Conservation (phyloP, 2,797 vertebrate species). For the Molossus alvarezi region DNA sequence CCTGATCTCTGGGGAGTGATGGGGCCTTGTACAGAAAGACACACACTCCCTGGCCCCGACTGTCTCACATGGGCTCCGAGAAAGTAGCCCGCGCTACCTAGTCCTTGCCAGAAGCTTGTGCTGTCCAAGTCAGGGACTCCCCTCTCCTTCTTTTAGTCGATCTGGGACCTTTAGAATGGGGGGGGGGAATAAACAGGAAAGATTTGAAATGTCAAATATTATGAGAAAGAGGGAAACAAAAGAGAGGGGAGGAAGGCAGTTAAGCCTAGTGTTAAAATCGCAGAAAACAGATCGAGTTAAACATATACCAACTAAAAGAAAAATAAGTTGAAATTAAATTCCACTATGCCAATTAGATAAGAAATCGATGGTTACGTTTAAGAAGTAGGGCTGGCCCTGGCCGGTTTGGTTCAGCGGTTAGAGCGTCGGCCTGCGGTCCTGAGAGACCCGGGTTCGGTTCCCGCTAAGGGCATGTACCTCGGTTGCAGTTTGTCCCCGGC, state of each 20-base stretch:
- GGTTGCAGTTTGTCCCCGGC: no score
- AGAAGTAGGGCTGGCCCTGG: constrained; percentile 2
- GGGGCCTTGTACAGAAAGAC: neutral
- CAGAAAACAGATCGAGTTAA: constrained; percentile 22
- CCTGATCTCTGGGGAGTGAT: neutral
- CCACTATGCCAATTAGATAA: constrained; percentile 1
- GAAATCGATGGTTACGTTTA: neutral
- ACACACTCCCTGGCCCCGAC: neutral
- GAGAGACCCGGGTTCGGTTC: no score
- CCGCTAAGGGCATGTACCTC: no score
- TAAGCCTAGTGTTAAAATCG: constrained; percentile 27
- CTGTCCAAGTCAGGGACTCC: neutral
- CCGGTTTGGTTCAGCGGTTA: no score
- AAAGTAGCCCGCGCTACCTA: neutral
- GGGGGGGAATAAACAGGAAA: neutral
- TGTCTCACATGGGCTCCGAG: neutral
- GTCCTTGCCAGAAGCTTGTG: neutral
- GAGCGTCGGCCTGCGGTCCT: no score
- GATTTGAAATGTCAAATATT: constrained; percentile 20
- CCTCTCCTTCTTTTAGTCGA: neutral
- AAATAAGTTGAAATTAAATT: constrained; percentile 59
- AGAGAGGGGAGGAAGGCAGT: neutral
- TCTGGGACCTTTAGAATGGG: neutral
- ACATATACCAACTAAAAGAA: constrained; percentile 10
- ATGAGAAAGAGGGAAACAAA: neutral